These are phyloP conservation scores for Cryptocheilus praepositus DNA, from an alignment of 2,888 invertebrate species.

Conservation along the genomic window DNA sequence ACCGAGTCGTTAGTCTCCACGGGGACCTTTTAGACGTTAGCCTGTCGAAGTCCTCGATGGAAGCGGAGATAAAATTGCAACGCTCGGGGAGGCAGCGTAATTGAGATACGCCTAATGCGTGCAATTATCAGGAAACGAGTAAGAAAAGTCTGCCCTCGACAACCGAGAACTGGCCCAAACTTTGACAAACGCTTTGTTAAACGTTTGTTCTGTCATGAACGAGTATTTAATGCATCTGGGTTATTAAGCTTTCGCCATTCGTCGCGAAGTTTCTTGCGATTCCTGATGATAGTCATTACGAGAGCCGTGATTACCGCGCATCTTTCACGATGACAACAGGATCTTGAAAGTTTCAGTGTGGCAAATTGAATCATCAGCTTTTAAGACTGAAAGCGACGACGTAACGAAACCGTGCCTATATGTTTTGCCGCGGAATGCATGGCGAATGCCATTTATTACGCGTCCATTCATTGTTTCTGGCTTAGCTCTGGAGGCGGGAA, in stretches of 20 bases:
- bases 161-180: too few relatives aligned
- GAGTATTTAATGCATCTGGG: slow-evolving; percentile 3
- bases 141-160: background rate
- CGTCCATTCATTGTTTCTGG: slow-evolving; percentile 47
- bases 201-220: background rate
- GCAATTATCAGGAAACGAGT: too few relatives aligned
- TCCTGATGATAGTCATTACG: too few relatives aligned
- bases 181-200: slow-evolving; percentile 3
- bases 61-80: slow-evolving; percentile 33
- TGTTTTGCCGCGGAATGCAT: slow-evolving; percentile 11
- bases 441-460: slow-evolving; percentile 45
- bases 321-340: slow-evolving; percentile 12
- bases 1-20: slow-evolving; percentile 36
- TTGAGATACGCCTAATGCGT: slow-evolving; percentile 5
- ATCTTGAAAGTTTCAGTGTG: slow-evolving; percentile 3
- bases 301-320: background rate
- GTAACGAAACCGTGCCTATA: background rate
- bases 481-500: slow-evolving; percentile 11
- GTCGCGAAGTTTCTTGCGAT: background rate
- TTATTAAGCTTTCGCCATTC: background rate
- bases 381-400: background rate
- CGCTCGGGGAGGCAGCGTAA: slow-evolving; percentile 11
- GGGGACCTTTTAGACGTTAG: slow-evolving; percentile 15
- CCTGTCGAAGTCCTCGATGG: slow-evolving; percentile 35
- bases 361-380: background rate